A percentile compares a stretch with the other conserved stretches of the same genome.
Conservation (phyloP, 2,888 invertebrate genomes). For the Odiellus spinosus region DNA sequence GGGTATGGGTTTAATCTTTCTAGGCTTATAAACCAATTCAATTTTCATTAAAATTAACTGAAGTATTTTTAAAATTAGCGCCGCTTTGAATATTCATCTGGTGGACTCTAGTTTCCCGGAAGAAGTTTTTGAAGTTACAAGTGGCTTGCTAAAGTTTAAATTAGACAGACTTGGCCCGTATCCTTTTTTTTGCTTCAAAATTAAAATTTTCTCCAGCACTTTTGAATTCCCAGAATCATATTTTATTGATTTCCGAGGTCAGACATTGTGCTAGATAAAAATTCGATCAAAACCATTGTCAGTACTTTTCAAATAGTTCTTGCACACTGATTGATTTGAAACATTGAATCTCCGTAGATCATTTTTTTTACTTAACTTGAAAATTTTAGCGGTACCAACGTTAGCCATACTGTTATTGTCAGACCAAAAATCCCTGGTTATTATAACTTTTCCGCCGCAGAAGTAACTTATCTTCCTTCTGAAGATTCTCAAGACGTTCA, state of each 20-base stretch:
- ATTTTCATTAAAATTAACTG: conserved; percentile 1
- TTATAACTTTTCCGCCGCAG: conserved; percentile 93
- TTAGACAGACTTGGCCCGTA: conserved; percentile 77
- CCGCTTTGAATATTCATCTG: conserved; percentile 74
- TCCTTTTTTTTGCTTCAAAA: conserved; percentile 23
- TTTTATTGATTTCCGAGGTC: neutral
- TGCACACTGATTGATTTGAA: too few species aligned
- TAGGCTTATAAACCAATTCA: neutral
- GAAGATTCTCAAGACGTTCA: conserved; percentile 60
- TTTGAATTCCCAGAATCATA: too few species aligned
- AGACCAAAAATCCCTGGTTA: conserved; percentile 69
- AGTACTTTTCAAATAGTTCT: too few species aligned
- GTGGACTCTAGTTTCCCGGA: conserved; percentile 83
- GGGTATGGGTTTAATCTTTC: too few species aligned
- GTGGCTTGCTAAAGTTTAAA: conserved; percentile 60
- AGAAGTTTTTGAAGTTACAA: conserved; percentile 73
- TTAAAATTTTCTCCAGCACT: neutral
- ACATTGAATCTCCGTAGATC: too few species aligned
- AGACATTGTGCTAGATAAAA: too few species aligned
- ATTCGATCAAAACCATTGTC: too few species aligned
- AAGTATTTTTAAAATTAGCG: conserved; percentile 29
- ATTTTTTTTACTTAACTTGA: too few species aligned
- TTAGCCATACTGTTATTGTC: conserved; percentile 81
- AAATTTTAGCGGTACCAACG: conserved; percentile 51
- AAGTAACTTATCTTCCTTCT: conserved; percentile 67